Conservation (phyloP, 2,797 vertebrate species). For the Mormyrus hasselquistii region DNA sequence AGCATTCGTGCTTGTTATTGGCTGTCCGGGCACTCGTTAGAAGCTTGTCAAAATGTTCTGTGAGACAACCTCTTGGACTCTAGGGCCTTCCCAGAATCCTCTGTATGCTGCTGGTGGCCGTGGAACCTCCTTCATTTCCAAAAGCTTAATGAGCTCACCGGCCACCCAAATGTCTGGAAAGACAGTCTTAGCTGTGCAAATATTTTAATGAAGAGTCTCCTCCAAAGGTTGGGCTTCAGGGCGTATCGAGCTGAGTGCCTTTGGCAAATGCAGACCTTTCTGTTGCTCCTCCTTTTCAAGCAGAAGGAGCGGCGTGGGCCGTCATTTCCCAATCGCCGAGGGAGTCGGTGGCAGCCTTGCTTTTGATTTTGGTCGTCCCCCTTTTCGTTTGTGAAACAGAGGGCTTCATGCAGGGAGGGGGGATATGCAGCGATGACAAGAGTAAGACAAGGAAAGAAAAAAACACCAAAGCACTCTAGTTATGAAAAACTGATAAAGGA, state of each 20-base stretch:
- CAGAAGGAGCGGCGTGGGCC: neutral
- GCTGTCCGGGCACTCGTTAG: neutral
- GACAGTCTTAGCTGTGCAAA: constrained; percentile 11
- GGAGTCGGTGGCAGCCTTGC: neutral
- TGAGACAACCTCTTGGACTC: neutral
- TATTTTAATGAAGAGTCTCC: constrained; percentile 12
- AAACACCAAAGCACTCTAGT: neutral
- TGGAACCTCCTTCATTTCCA: neutral
- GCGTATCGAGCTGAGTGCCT: neutral
- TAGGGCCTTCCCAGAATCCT: neutral
- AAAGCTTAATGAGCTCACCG: constrained; percentile 7
- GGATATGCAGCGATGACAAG: neutral
- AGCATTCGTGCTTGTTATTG: neutral
- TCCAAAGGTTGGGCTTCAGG: neutral
- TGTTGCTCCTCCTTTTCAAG: neutral
- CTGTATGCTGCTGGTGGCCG: neutral
- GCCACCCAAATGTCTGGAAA: neutral
- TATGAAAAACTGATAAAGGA: neutral
- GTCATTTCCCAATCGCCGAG: neutral
- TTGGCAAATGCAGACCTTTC: neutral
- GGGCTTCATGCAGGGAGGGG: neutral
- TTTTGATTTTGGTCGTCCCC: neutral
- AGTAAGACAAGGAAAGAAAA: neutral
- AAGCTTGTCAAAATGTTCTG: neutral
- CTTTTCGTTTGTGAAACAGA: neutral